phyloP scores from a whole-genome alignment of 2,113 vertebrate species.

The Ellobius talpinus region DNA sequence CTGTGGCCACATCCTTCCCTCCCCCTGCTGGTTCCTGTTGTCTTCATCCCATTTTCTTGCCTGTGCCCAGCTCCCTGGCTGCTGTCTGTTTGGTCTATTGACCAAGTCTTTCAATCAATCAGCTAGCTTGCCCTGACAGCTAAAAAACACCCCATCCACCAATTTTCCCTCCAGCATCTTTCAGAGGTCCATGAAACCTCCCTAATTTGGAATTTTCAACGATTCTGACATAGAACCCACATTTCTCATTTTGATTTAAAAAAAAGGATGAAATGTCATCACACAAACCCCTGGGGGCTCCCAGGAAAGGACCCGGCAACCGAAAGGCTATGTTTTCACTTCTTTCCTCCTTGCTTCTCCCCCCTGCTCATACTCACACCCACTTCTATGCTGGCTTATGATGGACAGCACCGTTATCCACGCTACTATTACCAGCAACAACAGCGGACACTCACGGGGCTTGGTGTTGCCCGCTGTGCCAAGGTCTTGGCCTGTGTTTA shows the following conservation, averaged over 20 bases:
- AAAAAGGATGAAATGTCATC: constrained; percentile 50
- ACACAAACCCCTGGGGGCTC: background rate
- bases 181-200: constrained; percentile 66
- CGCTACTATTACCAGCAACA: background rate
- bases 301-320: background rate
- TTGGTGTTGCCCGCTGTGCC: fast-evolving
- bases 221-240: constrained; percentile 75
- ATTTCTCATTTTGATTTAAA: constrained; percentile 67
- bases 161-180: constrained; percentile 74
- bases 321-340: background rate
- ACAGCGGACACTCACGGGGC: fast-evolving
- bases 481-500: background rate
- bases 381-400: background rate
- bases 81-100: constrained; percentile 65
- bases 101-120: constrained; percentile 75
- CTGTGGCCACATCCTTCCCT: fast-evolving
- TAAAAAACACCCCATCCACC: constrained; percentile 74
- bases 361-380: background rate
- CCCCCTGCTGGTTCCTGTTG: fast-evolving
- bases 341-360: background rate
- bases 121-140: constrained; percentile 68
- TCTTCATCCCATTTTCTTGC: background rate
- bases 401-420: background rate
- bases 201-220: constrained; percentile 80
- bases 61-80: background rate